Percentiles rank a stretch among this genome's conserved stretches.
These are phyloP conservation scores for Tachycineta bicolor DNA, from an alignment of 2,113 vertebrate genomes.

Conservation along the genomic window DNA sequence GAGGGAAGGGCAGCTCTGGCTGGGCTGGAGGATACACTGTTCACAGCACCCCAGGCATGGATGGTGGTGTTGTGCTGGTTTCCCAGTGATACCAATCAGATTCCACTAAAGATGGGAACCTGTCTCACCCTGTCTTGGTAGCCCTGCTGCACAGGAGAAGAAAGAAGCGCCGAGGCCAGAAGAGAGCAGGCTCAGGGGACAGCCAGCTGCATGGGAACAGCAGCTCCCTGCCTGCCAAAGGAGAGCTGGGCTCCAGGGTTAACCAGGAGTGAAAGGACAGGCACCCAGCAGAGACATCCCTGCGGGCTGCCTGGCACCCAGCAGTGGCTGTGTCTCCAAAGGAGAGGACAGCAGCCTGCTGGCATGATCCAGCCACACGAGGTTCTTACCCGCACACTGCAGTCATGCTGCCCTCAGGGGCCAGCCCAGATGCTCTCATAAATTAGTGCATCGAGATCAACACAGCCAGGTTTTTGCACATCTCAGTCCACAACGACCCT, in stretches of 20 bases:
- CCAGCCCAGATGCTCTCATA: not conserved
- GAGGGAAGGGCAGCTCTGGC: not conserved
- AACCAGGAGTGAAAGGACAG: not conserved
- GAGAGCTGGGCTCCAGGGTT: not conserved
- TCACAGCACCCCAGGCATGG: not conserved
- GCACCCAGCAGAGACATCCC: not conserved
- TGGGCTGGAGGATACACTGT: accelerated
- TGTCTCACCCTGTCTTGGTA: not conserved
- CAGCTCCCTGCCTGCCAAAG: not conserved
- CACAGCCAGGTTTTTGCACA: not conserved
- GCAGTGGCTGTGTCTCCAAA: not conserved
- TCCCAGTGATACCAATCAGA: not conserved
- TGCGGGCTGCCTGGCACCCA: accelerated
- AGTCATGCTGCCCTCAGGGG: not conserved
- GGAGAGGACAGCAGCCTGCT: not conserved
- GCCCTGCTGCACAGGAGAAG: not conserved
- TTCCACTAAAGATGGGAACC: not conserved
- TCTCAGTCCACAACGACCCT: not conserved
- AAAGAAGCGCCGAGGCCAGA: not conserved
- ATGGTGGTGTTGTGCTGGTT: not conserved
- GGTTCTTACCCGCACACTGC: accelerated
- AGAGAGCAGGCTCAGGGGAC: not conserved
- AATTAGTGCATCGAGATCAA: not conserved
- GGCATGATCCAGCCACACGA: accelerated
- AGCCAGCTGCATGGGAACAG: not conserved